Conservation (phyloP, 2,797 vertebrate genomes). For the Siniperca obscura region DNA sequence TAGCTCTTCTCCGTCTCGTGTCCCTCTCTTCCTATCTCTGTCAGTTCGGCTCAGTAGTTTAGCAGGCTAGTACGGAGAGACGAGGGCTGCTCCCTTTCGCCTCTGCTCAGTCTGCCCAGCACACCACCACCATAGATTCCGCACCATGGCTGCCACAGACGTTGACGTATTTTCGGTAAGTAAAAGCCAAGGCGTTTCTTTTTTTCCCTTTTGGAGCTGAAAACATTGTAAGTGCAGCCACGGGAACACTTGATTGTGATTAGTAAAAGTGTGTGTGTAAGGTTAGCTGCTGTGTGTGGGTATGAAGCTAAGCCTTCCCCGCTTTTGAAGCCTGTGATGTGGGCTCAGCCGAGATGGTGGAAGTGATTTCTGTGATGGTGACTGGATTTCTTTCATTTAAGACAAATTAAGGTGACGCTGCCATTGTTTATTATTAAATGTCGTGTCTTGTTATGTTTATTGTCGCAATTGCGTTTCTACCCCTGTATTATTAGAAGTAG, state of each 20-base stretch:
- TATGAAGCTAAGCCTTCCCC: slow-evolving; percentile 63
- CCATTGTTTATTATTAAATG: not conserved
- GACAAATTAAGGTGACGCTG: not conserved
- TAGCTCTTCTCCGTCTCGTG: slow-evolving; percentile 39
- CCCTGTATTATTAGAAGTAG: slow-evolving; percentile 17
- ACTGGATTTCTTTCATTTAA: slow-evolving; percentile 23
- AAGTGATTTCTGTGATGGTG: slow-evolving; percentile 49
- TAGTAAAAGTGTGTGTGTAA: slow-evolving; percentile 45
- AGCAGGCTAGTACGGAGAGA: slow-evolving; percentile 72
- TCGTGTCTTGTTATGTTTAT: not conserved
- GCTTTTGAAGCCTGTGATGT: slow-evolving; percentile 52
- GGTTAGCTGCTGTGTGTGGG: slow-evolving; percentile 41
- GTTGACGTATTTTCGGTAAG: slow-evolving; percentile 88
- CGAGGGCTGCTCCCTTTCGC: slow-evolving; percentile 79
- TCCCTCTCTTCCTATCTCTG: slow-evolving; percentile 60
- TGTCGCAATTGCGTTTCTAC: not conserved
- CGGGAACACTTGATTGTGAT: slow-evolving; percentile 34
- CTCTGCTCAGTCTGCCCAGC: slow-evolving; percentile 63
- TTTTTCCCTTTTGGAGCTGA: not conserved
- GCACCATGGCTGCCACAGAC: slow-evolving; percentile 88
- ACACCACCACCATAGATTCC: slow-evolving; percentile 72
- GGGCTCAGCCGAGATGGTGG: slow-evolving; percentile 61
- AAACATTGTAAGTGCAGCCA: slow-evolving; percentile 8
- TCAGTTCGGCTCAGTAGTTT: slow-evolving; percentile 73
- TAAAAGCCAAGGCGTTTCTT: slow-evolving; percentile 24